Conservation (phyloP, 2,888 invertebrate genomes). For the Parapristionchus giblindavisi region DNA sequence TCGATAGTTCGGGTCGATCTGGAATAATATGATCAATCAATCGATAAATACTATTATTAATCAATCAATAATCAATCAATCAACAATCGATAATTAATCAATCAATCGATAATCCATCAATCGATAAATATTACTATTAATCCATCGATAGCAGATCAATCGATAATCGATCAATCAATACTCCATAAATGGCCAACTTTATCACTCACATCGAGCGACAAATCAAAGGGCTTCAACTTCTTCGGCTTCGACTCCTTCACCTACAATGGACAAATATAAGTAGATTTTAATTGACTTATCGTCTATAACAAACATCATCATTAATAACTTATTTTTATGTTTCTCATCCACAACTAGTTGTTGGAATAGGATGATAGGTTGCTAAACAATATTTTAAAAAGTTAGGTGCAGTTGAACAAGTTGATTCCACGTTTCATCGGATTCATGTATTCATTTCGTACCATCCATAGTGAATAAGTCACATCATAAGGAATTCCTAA, state of each 20-base stretch:
- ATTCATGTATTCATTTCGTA: too few relatives aligned
- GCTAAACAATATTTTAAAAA: background rate
- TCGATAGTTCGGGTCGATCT: slow-evolving; percentile 32
- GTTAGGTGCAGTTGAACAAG: background rate
- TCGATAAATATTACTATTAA: background rate
- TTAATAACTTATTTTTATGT: too few relatives aligned
- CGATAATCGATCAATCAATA: background rate
- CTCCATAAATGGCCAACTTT: background rate
- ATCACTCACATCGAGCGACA: slow-evolving; percentile 2
- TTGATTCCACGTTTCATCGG: too few relatives aligned
- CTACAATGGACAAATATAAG: background rate
- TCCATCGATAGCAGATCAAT: background rate
- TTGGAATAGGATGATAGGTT: too few relatives aligned
- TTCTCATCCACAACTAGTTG: too few relatives aligned
- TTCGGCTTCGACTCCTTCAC: slow-evolving; percentile 20
- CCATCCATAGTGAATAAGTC: too few relatives aligned
- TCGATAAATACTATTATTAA: background rate
- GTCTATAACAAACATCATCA: too few relatives aligned
- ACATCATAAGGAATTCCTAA: too few relatives aligned
- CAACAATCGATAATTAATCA: background rate
- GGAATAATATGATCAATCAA: background rate
- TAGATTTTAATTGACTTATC: too few relatives aligned
- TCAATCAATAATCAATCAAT: background rate
- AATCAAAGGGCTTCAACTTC: slow-evolving; percentile 27
- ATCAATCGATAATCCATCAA: background rate